Evolutionary conservation across 2,888 invertebrate species (phyloP).

Genomic region (Drosophila ezoana): DNA sequence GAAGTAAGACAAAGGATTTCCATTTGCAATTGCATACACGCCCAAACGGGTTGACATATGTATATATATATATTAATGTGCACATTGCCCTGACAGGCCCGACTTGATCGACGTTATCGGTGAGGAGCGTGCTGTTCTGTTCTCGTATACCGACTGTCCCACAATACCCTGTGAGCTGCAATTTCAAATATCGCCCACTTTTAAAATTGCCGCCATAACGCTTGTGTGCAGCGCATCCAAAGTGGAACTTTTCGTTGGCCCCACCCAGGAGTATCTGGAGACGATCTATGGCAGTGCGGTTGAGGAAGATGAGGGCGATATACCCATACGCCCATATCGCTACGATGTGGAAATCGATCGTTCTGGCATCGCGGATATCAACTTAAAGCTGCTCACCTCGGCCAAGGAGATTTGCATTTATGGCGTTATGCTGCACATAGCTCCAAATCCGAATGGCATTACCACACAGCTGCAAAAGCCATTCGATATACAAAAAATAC

Average conservation of each 20-base stretch:
- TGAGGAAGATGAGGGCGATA: slow-evolving; percentile 66
- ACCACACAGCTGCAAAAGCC: slow-evolving; percentile 67
- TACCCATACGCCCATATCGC: slow-evolving; percentile 68
- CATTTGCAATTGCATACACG: slow-evolving; percentile 18
- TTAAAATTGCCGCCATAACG: slow-evolving; percentile 78
- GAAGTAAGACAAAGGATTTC: slow-evolving; percentile 76
- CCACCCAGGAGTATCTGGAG: slow-evolving; percentile 79
- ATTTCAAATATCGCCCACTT: slow-evolving; percentile 65
- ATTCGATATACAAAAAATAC: slow-evolving; percentile 80
- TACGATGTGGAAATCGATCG: slow-evolving; percentile 82
- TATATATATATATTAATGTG: neutral
- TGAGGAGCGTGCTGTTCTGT: slow-evolving; percentile 75
- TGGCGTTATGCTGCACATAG: slow-evolving; percentile 78
- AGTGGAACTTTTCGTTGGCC: slow-evolving; percentile 81
- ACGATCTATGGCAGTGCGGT: slow-evolving; percentile 77
- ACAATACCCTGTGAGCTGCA: slow-evolving; percentile 77
- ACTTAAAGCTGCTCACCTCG: slow-evolving; percentile 74
- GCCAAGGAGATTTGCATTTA: slow-evolving; percentile 81
- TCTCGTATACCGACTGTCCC: slow-evolving; percentile 43
- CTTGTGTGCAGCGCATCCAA: slow-evolving; percentile 80
- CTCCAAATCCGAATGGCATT: slow-evolving; percentile 81
- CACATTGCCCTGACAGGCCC: slow-evolving; percentile 60
- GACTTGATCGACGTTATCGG: slow-evolving; percentile 75
- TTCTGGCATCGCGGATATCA: slow-evolving; percentile 77
- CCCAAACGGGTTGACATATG: slow-evolving; percentile 54